Evolutionary conservation across 1,140 invertebrate species (phyloP), one percentile per base, ranked within the genome.

Genomic region (Diploscapter pachys): DNA sequence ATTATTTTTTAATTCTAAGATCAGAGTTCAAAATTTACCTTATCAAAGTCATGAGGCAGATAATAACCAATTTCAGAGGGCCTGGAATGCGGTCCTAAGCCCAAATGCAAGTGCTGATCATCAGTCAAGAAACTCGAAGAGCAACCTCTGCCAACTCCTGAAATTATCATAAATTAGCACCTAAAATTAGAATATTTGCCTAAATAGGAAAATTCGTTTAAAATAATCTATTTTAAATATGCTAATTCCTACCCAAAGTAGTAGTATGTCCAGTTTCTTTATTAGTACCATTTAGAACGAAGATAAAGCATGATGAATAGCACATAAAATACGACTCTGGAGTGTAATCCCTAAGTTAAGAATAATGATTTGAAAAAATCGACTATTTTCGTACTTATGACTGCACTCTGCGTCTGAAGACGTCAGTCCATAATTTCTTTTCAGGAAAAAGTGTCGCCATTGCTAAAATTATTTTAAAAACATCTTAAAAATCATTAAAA

Each of bases 401-500:
- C 76, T 64, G 63, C 81, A 81, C 13, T 69, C 68, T 31, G 78
- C 73, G 64, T 81, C 81, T 57, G 73, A 72, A 4, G 70, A 70
- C 13, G 79, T 67, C 6, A 81, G 63, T 54, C 75, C 79, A 71
- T 81, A 81, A 71, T 81, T 81, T 59, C 81, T 65, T 73, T 83
- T 83, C 13, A 81, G 69, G 68, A 81, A 81, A 68, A 81, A 82
- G 71, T 81, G 81, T n/a, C 81, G 69, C 81, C 81, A 81, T 71
- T 81, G 83, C 81, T 83, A 71, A 72, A 81, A 65, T 4, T 9
- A 9, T 55, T 73, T 6, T 5, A 55, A 73, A 71, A n/a, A 73
- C 63, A 67, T 6, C 55, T 8, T 50, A 76, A 31, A 52, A 31
- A 31, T 31, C 31, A 31, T 31, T 31, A 31, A 31, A 31, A 31